Conservation (phyloP, 2,888 invertebrate genomes). For the Drosophila niveifrons region DNA sequence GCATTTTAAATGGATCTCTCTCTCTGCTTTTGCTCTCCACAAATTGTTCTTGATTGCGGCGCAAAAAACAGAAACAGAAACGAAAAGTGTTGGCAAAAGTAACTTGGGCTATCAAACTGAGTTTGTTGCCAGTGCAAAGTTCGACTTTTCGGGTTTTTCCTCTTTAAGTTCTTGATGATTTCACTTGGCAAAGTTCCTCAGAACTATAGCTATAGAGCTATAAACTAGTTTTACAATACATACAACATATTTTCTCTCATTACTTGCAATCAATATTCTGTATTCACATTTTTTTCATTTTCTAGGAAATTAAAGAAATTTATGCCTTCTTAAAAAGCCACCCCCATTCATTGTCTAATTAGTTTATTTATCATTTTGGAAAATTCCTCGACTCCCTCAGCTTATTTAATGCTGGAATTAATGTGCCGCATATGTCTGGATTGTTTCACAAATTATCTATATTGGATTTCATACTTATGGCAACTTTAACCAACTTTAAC, state of each 20-base stretch:
- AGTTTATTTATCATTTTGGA: background rate
- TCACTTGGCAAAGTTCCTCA: background rate
- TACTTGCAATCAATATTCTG: too few species aligned
- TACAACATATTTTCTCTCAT: background rate
- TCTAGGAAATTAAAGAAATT: background rate
- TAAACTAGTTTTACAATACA: background rate
- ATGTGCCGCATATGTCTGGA: constrained; percentile 31
- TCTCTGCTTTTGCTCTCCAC: constrained; percentile 22
- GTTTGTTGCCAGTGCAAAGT: constrained; percentile 3
- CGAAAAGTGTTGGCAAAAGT: constrained; percentile 10
- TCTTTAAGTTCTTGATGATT: background rate
- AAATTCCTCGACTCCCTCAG: background rate
- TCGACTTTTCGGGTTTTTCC: background rate
- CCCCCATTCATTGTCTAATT: background rate
- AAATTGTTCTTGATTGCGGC: constrained; percentile 29
- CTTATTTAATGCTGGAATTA: constrained; percentile 8
- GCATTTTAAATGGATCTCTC: constrained; percentile 45
- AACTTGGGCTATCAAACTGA: constrained; percentile 11
- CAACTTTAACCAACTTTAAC: constrained; percentile 60
- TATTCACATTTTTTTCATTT: too few species aligned
- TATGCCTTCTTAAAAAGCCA: background rate
- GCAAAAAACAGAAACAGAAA: background rate
- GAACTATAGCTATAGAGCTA: too few species aligned
- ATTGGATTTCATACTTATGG: constrained; percentile 54
- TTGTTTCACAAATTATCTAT: constrained; percentile 45